phyloP scores from a whole-genome alignment of 1,140 invertebrate species.

The Ctenoplectra terminalis region DNA sequence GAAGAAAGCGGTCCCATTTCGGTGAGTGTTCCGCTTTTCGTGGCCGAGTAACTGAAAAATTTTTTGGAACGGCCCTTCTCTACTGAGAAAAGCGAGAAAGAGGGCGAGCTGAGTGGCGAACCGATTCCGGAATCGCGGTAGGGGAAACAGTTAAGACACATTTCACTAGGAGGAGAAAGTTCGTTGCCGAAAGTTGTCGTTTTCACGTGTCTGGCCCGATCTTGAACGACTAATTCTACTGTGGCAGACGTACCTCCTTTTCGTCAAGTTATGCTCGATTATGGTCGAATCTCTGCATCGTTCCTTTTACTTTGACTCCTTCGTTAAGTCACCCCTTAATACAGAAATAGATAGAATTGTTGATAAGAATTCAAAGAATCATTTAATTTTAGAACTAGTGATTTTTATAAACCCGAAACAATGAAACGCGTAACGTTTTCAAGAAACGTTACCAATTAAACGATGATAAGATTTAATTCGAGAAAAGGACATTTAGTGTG shows the following conservation, averaged over 20 bases:
- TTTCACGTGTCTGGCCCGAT: constrained; percentile 46
- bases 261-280: too few relatives aligned
- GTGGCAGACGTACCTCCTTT: too few relatives aligned
- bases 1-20: constrained; percentile 52
- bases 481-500: neutral
- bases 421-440: too few relatives aligned
- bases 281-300: too few relatives aligned
- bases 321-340: too few relatives aligned
- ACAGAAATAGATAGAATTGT: too few relatives aligned
- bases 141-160: constrained; percentile 30
- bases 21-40: constrained; percentile 35
- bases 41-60: constrained; percentile 33
- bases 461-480: too few relatives aligned
- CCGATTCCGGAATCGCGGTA: constrained; percentile 2
- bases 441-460: too few relatives aligned
- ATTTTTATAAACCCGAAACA: too few relatives aligned
- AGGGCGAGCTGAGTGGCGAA: neutral
- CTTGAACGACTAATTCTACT: constrained; percentile 13
- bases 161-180: constrained; percentile 72
- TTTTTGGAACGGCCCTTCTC: constrained; percentile 20
- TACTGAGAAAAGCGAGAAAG: constrained; percentile 16
- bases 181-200: constrained; percentile 62
- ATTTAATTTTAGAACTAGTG: too few relatives aligned
- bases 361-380: too few relatives aligned
- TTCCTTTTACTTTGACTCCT: too few relatives aligned